Evolutionary conservation across 2,113 vertebrate species (phyloP), one percentile per base, ranked within the genome.

Genomic region (Chionis minor): DNA sequence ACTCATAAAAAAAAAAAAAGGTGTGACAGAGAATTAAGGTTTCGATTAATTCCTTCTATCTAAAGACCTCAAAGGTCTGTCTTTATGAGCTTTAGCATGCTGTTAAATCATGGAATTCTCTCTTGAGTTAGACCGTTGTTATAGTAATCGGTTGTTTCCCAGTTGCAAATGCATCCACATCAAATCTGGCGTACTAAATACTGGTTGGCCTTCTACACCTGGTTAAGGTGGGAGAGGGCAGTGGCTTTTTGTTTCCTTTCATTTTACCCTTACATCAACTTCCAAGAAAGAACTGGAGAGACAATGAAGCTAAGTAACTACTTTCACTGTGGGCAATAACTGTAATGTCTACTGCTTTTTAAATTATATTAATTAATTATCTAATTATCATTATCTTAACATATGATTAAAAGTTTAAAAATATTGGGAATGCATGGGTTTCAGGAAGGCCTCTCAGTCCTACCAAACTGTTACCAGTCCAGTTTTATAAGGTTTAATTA

Each of bases 351-450:
- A 14, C 44, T 69, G 27, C 13, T 52, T 49, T 80, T 67, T 20
- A 61, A 28, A 63, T 40, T 51, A 24, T 24, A 24, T 51, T 49
- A 49, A 47, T 47, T 26, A 27, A 63, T 63, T 40, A 40, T 40
- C 26, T 62, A 40, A 42, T 63, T 63, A 45, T 75, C 10, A 4
- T 65, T 56, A 14, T 72, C 26, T 73, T 63, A 82, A 28, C 18
- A 13, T 18, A 14, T 14, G 28, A 67, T 40, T 14, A 63, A 65
- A 74, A 42, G 10, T 42, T 73, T 3, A 22, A 62, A 86, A 55
- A 52, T 45, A n/a, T 61, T 73, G 24, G 12, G 5, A 30, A 58
- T 33, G n/a, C 0, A 4, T 6, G 2, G 7, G 2, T 78, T 79
- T 91, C 42, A 49, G 26, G 56, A 91, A 70, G 35, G 10, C 5